These are phyloP conservation scores for Epizoanthus illoricatus DNA, from an alignment of 92 coral and sea anemone species.

Conservation along the genomic window DNA sequence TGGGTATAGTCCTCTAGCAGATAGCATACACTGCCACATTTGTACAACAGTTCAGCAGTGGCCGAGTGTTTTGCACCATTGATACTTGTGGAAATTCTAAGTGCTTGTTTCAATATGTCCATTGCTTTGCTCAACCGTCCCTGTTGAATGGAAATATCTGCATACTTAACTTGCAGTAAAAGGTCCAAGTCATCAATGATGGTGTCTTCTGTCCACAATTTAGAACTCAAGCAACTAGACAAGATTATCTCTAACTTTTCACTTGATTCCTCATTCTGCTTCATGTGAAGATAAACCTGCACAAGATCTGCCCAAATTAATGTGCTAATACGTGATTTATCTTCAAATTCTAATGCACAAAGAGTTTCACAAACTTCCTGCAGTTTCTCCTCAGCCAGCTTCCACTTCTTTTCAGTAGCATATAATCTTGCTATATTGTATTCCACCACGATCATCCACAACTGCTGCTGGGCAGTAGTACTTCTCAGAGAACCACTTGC, in stretches of 20 bases:
- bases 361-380: background rate
- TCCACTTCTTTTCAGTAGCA: background rate
- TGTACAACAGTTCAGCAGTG: background rate
- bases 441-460: background rate
- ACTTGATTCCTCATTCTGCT: background rate
- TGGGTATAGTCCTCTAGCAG: conserved; percentile 1
- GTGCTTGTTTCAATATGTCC: too few species aligned
- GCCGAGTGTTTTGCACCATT: background rate
- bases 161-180: background rate
- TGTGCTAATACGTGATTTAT: background rate
- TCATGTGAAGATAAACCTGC: background rate
- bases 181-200: background rate
- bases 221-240: background rate
- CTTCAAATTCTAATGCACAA: background rate
- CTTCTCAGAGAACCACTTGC: background rate
- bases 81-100: background rate
- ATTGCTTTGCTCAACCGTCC: conserved; percentile 1
- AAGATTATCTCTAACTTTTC: background rate
- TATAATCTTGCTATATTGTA: background rate
- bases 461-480: background rate
- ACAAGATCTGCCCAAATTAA: conserved; percentile 13
- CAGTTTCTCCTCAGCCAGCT: background rate
- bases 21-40: background rate
- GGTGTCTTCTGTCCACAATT: background rate
- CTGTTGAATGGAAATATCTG: background rate